Conservation (phyloP, 2,113 vertebrate species). For the Leucopternis melanops region DNA sequence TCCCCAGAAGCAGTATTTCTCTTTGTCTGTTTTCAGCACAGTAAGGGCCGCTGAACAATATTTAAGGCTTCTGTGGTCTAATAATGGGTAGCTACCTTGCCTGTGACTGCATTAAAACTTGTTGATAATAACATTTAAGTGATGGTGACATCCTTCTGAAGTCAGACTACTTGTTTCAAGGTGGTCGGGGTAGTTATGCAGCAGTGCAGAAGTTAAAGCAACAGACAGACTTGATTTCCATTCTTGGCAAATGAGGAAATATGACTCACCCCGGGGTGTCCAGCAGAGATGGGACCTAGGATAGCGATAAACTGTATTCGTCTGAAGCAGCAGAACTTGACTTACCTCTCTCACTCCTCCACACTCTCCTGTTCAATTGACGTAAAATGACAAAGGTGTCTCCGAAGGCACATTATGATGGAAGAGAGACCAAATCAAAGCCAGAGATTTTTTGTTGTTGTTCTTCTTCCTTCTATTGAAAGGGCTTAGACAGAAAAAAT, state of each 20-base stretch:
- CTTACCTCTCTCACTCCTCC: not conserved
- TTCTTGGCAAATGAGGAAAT: not conserved
- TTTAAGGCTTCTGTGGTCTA: not conserved
- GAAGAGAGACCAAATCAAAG: not conserved
- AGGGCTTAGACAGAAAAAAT: not conserved
- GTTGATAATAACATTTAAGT: not conserved
- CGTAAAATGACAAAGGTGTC: not conserved
- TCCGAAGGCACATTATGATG: rapidly evolving
- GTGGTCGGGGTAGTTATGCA: not conserved
- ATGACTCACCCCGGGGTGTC: not conserved
- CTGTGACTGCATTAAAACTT: not conserved
- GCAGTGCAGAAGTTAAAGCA: not conserved
- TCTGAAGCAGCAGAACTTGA: not conserved
- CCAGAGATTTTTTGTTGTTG: not conserved
- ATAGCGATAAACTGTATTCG: not conserved
- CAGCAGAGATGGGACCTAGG: not conserved
- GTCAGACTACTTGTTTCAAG: not conserved
- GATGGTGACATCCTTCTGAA: not conserved
- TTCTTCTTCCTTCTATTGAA: not conserved
- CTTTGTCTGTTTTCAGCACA: not conserved
- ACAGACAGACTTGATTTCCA: slow-evolving; percentile 6
- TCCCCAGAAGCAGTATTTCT: not conserved
- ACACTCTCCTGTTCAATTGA: not conserved
- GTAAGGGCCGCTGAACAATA: not conserved
- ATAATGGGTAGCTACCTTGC: not conserved